Percentiles rank a stretch among this genome's conserved stretches.
phyloP scores from a whole-genome alignment of 2,113 vertebrate genomes.

The Syngnathus floridae region DNA sequence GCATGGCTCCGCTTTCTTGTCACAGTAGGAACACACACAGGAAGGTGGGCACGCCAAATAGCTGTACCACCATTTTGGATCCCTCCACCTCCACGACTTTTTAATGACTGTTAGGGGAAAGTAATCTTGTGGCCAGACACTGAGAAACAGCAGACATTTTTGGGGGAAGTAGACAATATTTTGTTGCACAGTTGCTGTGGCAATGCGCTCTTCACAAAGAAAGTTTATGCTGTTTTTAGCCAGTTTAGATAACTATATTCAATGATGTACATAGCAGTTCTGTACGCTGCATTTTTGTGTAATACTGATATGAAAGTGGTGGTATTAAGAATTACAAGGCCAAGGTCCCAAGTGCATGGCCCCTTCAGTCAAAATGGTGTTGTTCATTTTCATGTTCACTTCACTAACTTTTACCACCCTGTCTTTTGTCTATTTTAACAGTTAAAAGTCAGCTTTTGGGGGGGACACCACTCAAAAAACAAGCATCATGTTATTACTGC shows the following conservation, averaged over 20 bases:
- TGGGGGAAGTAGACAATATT: neutral
- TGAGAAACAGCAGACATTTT: slow-evolving; percentile 28
- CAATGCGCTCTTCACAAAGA: too few species aligned
- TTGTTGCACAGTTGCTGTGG: too few species aligned
- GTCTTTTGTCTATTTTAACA: slow-evolving; percentile 45
- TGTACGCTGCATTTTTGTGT: too few species aligned
- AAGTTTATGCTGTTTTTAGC: too few species aligned
- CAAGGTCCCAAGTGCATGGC: too few species aligned
- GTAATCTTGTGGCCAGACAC: slow-evolving; percentile 18
- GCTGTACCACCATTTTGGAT: slow-evolving; percentile 41
- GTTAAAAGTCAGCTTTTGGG: slow-evolving; percentile 34
- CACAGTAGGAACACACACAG: slow-evolving; percentile 28
- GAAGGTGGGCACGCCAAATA: slow-evolving; percentile 38
- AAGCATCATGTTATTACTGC: slow-evolving; percentile 53
- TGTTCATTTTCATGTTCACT: slow-evolving; percentile 20
- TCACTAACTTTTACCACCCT: slow-evolving; percentile 43
- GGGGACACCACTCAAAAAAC: slow-evolving; percentile 47
- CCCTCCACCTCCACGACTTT: slow-evolving; percentile 38
- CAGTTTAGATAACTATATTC: too few species aligned
- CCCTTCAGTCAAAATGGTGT: neutral
- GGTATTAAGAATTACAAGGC: neutral
- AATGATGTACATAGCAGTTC: too few species aligned
- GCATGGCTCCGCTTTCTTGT: slow-evolving; percentile 39
- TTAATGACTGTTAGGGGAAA: slow-evolving; percentile 33
- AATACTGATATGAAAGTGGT: neutral